Evolutionary conservation across 2,797 vertebrate genomes (phyloP).

Genomic region (Argentina silus): DNA sequence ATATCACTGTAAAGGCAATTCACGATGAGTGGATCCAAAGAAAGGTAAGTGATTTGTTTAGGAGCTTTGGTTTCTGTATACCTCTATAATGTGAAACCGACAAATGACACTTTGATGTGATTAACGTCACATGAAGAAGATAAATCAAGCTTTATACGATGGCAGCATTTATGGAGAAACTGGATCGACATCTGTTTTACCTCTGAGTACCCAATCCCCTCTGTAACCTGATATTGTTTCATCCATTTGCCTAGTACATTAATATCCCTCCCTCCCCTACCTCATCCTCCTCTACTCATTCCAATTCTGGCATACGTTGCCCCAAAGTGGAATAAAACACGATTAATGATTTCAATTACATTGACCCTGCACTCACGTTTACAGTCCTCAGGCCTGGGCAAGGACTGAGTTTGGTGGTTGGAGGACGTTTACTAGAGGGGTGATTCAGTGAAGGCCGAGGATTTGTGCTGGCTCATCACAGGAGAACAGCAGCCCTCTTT

Average conservation of each 20-base stretch:
- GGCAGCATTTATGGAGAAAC: constrained; percentile 38
- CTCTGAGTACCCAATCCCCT: constrained; percentile 52
- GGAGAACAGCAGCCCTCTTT: constrained; percentile 62
- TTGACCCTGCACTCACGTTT: constrained; percentile 68
- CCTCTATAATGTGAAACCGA: neutral
- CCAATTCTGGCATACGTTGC: constrained; percentile 72
- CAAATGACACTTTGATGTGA: neutral
- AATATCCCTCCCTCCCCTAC: neutral
- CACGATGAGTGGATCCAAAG: no score
- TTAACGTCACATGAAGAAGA: constrained; percentile 37
- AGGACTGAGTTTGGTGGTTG: constrained; percentile 47
- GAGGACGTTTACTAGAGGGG: constrained; percentile 72
- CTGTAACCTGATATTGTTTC: constrained; percentile 64
- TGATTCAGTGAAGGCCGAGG: constrained; percentile 70
- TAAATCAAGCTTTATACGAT: constrained; percentile 56
- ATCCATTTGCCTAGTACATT: constrained; percentile 43
- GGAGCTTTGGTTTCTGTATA: neutral
- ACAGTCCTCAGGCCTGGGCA: constrained; percentile 68
- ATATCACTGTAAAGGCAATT: neutral
- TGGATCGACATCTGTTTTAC: constrained; percentile 50
- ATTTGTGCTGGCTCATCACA: constrained; percentile 73
- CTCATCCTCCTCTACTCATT: constrained; percentile 39
- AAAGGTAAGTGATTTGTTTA: neutral
- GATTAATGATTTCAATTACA: constrained; percentile 82
- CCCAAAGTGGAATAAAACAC: constrained; percentile 77